These are phyloP conservation scores for Amitus sp. DNA, from an alignment of 2,888 invertebrate genomes.

Conservation along the genomic window DNA sequence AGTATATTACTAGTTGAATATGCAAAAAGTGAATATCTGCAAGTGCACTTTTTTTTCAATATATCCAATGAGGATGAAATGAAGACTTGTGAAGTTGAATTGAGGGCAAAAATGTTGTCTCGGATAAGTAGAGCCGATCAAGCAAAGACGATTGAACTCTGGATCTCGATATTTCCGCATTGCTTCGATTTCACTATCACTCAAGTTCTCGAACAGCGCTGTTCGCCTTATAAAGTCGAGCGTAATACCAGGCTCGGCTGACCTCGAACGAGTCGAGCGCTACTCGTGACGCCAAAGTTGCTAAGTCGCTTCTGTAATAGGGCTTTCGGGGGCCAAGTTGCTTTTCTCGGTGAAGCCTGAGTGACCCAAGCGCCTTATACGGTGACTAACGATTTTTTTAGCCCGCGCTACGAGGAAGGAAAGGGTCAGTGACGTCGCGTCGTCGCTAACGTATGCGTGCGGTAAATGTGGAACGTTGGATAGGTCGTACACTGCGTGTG, in stretches of 20 bases:
- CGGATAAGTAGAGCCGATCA: no score
- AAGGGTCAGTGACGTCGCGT: constrained; percentile 57
- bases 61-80: not conserved
- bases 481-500: constrained; percentile 33
- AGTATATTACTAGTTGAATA: no score
- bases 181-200: constrained; percentile 26
- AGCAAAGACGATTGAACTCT: not conserved
- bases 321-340: constrained; percentile 20
- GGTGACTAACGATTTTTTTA: constrained; percentile 54
- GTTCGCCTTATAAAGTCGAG: constrained; percentile 20
- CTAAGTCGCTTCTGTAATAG: constrained; percentile 41
- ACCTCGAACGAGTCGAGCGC: constrained; percentile 44
- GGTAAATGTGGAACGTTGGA: constrained; percentile 47
- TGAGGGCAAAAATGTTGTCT: not conserved
- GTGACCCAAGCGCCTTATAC: constrained; percentile 53
- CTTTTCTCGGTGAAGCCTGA: constrained; percentile 40
- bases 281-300: constrained; percentile 39
- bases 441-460: constrained; percentile 37
- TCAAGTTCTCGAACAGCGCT: constrained; percentile 31
- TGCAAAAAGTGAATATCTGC: no score
- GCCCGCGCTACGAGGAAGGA: constrained; percentile 29
- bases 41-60: no score
- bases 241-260: constrained; percentile 26
- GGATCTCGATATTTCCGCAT: constrained; percentile 12
- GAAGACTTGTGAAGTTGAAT: not conserved